phyloP scores from a whole-genome alignment of 2,113 vertebrate species.

The Gasterosteus aculeatus region DNA sequence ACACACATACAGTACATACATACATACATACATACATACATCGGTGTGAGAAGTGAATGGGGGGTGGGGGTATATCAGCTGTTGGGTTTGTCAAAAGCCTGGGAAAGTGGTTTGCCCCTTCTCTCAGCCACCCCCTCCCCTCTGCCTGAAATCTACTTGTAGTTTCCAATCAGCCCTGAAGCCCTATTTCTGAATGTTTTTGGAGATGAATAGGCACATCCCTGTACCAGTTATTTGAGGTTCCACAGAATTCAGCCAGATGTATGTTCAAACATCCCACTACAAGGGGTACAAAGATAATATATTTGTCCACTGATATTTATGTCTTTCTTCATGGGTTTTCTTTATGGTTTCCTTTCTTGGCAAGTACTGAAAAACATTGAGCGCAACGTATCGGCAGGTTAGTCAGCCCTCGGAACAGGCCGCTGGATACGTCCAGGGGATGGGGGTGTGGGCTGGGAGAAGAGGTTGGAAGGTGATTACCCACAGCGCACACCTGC shows the following conservation, averaged over 20 bases:
- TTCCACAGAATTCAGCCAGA: background rate
- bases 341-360: no score
- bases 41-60: conserved; percentile 59
- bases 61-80: conserved; percentile 81
- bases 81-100: conserved; percentile 82
- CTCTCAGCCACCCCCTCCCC: background rate
- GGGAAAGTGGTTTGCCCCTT: conserved; percentile 83
- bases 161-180: conserved; percentile 62
- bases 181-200: conserved; percentile 72
- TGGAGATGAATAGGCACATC: conserved; percentile 50
- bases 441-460: no score
- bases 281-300: no score
- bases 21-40: conserved; percentile 72
- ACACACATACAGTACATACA: conserved; percentile 17
- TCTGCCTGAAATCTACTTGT: conserved; percentile 41
- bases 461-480: no score
- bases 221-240: background rate
- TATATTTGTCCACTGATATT: no score
- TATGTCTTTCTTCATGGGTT: no score
- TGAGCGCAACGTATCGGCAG: no score
- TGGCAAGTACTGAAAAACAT: no score
- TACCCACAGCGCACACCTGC: no score
- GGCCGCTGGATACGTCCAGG: no score
- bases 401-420: no score
- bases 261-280: background rate